Base-by-base conservation (phyloP, 2,888 invertebrate species). In the Yponomeuta plumbellus region DNA sequence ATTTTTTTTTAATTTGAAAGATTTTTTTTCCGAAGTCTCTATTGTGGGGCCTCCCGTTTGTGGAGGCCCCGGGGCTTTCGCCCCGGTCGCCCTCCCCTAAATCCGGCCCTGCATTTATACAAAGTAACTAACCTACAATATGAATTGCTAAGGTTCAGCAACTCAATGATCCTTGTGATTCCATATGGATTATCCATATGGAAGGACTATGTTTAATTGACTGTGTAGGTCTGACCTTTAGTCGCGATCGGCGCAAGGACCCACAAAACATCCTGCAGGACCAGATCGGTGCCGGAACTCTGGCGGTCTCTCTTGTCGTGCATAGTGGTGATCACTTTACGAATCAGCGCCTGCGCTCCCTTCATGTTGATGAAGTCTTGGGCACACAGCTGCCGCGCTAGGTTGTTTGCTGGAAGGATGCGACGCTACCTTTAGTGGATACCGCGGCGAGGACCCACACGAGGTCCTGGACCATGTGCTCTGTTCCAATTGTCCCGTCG, bases 401-500 rank as follows among this genome's bases (percentile, higher is more conserved):
- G 74, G 79, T 90, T 92, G 80, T 88, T 91, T 66, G 85, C 93
- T 92, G 85, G 67, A 90, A 88, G 68, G 73, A 79, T 21, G 56
- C 68, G 67, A 69, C 67, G 74, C 72, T 86, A 92, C 92, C 92
- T 92, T 84, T 89, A 56, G 92, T 88, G 23, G 92, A 88, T 70
- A 94, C 83, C 73, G 93, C 91, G 77, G 93, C 92, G 71, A 94
- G 81, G 74, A 93, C 91, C 93, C 93, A 93, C 69, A 94, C 83
- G 71, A 93, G 85, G 80, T 94, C 93, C 74, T 92, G 92, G 73
- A 92, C 77, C 74, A 93, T 85, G 69, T 91, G 79, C 75, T 94
- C 93, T 70, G 82, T 86, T 74, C 85, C 80, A 63, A 92, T 86
- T 72, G 85, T 86, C 69, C 88, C 83, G 72, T 91, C 92, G 66